A percentile compares a stretch with the other conserved stretches of the same genome.
Conservation (phyloP, 2,797 vertebrate species). For the Platalea minor region DNA sequence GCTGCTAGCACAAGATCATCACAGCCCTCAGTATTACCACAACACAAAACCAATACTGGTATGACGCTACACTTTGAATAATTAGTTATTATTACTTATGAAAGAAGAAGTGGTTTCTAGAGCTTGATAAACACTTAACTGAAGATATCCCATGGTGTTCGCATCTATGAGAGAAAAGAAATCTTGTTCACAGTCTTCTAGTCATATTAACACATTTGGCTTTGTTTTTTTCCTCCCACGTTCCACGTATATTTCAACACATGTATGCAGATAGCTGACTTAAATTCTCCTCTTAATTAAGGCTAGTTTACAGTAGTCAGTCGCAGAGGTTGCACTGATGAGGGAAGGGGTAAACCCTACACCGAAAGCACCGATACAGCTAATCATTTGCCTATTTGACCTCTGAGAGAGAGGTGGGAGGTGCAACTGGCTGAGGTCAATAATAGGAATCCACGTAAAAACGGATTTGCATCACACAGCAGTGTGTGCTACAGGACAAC, state of each 20-base stretch:
- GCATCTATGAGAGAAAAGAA: not conserved
- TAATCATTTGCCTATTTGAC: not conserved
- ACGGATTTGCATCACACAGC: not conserved
- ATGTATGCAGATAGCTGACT: not conserved
- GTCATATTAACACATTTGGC: not conserved
- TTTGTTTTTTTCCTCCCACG: not conserved
- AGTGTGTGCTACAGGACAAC: not conserved
- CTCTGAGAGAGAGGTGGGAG: not conserved
- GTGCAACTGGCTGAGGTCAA: not conserved
- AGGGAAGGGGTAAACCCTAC: not conserved
- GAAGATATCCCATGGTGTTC: not conserved
- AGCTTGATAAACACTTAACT: not conserved
- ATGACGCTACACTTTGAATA: not conserved
- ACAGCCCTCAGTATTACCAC: not conserved
- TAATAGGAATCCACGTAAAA: not conserved
- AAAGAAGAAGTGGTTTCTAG: slow-evolving; percentile 8
- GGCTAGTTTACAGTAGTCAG: not conserved
- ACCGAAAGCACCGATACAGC: not conserved
- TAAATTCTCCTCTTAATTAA: not conserved
- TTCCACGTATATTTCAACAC: not conserved
- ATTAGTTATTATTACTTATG: not conserved
- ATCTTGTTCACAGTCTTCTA: not conserved
- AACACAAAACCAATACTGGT: not conserved
- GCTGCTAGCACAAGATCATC: not conserved
- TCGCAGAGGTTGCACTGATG: not conserved